These are phyloP conservation scores for Hirundo rustica DNA, from an alignment of 2,797 vertebrate species.

Conservation along the genomic window DNA sequence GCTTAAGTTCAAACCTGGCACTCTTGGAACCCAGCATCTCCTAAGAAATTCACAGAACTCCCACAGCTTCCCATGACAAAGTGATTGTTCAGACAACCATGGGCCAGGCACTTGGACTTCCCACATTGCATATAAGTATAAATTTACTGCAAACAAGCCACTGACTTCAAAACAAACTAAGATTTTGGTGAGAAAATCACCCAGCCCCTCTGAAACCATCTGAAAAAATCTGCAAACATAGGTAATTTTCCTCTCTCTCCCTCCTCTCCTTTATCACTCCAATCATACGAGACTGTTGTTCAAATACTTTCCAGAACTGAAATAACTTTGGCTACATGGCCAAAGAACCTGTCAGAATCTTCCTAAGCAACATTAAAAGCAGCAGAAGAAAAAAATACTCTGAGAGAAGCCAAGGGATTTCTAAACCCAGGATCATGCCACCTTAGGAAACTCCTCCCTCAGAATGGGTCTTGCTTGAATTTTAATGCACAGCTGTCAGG, in stretches of 20 bases:
- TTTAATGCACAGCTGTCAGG: accelerated
- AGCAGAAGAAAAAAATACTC: background rate
- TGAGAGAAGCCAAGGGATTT: background rate
- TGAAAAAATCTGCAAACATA: background rate
- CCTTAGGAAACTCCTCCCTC: background rate
- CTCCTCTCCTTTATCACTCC: background rate
- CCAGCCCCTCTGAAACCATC: background rate
- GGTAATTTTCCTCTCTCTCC: background rate
- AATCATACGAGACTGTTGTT: background rate
- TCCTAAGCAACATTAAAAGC: background rate
- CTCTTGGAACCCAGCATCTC: background rate
- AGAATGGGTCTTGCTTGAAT: background rate
- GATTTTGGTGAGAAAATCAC: background rate
- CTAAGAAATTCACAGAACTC: background rate
- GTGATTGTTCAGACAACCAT: background rate
- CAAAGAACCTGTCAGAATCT: background rate
- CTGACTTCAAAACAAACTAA: background rate
- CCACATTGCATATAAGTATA: background rate
- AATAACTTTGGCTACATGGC: background rate
- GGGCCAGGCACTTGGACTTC: background rate
- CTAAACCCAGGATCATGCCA: background rate
- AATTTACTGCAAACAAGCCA: background rate
- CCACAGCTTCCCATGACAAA: background rate
- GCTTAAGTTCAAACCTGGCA: background rate
- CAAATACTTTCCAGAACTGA: background rate